These are phyloP conservation scores for Otocyon megalotis DNA, from an alignment of 2,113 vertebrate species.

Conservation along the genomic window DNA sequence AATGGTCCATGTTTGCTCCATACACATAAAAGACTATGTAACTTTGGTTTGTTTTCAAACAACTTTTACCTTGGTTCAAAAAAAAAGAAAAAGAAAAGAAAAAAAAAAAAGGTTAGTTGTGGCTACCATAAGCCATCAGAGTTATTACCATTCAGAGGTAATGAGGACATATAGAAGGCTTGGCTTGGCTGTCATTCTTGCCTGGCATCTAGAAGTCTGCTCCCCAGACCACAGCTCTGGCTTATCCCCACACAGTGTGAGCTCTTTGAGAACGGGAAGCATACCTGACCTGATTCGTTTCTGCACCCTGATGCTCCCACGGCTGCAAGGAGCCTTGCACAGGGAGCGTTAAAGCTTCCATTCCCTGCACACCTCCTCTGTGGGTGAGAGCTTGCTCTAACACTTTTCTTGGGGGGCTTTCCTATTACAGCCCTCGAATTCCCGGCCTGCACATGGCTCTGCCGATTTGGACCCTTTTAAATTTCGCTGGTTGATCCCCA, in stretches of 20 bases:
- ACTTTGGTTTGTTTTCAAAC: background rate
- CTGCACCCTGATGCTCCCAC: too few species aligned
- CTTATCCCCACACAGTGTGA: rapidly evolving
- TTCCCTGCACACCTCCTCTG: rapidly evolving
- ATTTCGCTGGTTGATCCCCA: constrained; percentile 97
- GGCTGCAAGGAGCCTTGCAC: rapidly evolving
- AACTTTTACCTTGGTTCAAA: background rate
- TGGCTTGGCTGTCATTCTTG: background rate
- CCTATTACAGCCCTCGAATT: constrained; percentile 85
- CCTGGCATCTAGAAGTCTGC: background rate
- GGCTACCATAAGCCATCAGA: background rate
- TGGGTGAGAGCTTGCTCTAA: background rate
- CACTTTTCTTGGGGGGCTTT: constrained; percentile 1
- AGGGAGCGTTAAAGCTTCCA: rapidly evolving
- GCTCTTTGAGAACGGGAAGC: background rate
- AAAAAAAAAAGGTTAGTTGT: background rate
- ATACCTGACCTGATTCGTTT: too few species aligned
- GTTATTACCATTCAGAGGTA: background rate
- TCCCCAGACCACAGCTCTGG: background rate
- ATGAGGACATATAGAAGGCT: background rate
- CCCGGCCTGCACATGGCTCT: constrained; percentile 90
- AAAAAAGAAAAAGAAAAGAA: background rate
- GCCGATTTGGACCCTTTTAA: constrained; percentile 95
- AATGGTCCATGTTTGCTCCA: background rate
- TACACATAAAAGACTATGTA: background rate